These are phyloP conservation scores for Eremophila alpestris DNA, from an alignment of 2,797 vertebrate genomes.

Conservation along the genomic window DNA sequence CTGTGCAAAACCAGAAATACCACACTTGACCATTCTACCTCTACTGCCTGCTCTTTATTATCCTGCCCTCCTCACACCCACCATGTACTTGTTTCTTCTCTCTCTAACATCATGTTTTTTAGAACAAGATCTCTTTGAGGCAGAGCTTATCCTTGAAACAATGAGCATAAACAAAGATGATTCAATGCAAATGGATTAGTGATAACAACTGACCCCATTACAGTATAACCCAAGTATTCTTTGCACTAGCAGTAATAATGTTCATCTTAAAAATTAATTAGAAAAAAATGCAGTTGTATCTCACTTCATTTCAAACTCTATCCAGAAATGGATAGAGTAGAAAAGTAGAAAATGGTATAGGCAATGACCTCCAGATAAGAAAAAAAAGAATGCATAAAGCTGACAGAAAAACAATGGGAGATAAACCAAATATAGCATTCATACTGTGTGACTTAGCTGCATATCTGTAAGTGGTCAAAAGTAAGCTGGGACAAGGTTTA, in stretches of 20 bases:
- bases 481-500: not conserved
- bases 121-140: not conserved
- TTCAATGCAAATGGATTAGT: not conserved
- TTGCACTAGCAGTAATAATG: not conserved
- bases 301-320: not conserved
- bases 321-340: too few species aligned
- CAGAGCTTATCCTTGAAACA: conserved; percentile 15
- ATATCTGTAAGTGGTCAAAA: not conserved
- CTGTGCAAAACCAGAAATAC: not conserved
- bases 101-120: not conserved
- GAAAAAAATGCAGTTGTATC: not conserved
- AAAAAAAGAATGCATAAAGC: not conserved
- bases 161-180: not conserved
- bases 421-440: not conserved
- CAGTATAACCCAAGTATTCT: not conserved
- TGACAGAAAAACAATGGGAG: not conserved
- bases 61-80: not conserved
- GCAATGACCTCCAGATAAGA: not conserved
- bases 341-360: not conserved
- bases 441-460: not conserved
- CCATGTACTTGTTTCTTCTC: not conserved
- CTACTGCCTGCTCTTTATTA: not conserved
- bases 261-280: not conserved
- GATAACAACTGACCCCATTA: not conserved
- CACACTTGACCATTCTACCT: not conserved